These are phyloP conservation scores for Tyrannus savana DNA, from an alignment of 2,113 vertebrate genomes.

Conservation along the genomic window DNA sequence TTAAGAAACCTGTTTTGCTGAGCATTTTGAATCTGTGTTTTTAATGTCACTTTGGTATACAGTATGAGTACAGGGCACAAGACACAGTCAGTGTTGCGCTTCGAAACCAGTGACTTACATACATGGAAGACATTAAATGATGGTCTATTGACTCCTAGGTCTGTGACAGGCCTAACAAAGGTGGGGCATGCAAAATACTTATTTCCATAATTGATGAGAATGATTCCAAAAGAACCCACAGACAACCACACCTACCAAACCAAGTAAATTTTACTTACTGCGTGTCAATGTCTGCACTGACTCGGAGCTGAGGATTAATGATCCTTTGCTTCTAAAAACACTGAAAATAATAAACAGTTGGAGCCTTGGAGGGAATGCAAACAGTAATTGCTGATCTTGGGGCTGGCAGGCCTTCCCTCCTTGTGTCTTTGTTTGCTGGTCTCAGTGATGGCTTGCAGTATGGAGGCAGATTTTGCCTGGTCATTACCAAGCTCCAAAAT, in stretches of 20 bases:
- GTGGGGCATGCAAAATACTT: not conserved
- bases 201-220: not conserved
- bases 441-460: not conserved
- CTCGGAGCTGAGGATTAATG: not conserved
- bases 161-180: not conserved
- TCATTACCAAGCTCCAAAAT: not conserved
- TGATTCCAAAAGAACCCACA: not conserved
- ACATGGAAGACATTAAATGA: not conserved
- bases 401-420: not conserved
- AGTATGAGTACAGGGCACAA: not conserved
- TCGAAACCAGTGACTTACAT: not conserved
- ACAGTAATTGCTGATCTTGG: not conserved
- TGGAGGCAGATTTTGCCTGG: not conserved
- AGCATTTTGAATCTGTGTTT: not conserved
- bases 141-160: not conserved
- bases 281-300: not conserved
- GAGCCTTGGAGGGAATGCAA: not conserved
- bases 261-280: not conserved
- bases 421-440: not conserved
- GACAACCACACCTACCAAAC: not conserved
- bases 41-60: not conserved
- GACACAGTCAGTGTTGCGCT: not conserved
- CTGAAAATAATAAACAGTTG: not conserved
- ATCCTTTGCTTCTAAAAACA: not conserved
- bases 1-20: slow-evolving; percentile 1